Base-by-base conservation (phyloP, 2,888 invertebrate genomes). In the Polyommatus icarus region DNA sequence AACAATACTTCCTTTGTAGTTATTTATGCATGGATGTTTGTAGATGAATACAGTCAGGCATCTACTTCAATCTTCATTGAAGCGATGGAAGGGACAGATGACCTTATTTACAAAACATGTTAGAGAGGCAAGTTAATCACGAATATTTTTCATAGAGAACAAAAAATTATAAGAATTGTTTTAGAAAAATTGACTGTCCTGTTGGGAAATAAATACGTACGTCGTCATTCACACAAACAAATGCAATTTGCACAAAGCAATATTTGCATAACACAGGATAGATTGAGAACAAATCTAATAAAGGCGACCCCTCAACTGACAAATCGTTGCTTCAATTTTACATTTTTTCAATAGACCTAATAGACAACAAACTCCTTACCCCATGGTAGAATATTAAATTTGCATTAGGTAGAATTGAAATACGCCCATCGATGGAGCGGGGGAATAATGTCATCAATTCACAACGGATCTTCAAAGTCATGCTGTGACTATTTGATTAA, bases 401-500 rank as follows among this genome's bases (percentile, higher is more conserved):
- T 93, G 93, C 93, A 93, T 94, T 93, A 93, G 91, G 88, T 87
- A 86, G 89, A 93, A 93, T 94, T 94, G 92, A 92, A 93, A 91
- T 92, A 91, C 93, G 90, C 92, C 93, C 91, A 89, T 87, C 89
- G 88, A 91, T 91, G 91, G 90, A 87, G 87, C 87, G 88, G 89
- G 88, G 88, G 92, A 92, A 93, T 92, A 93, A 93, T 91, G 89
- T 89, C 91, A 87, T 93, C 91, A 89, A 89, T 92, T 89, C 88
- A 83, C 85, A 87, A 89, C 85, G 86, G 83, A 91, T 89, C 88
- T 87, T 87, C 87, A 85, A 82, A 93, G 93, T 93, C 93, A 93
- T 86, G 88, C 86, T 87, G 88, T 89, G 90, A 90, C 91, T 91
- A 86, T 90, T 91, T 92, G 92, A 93, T 93, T 93, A 93, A 93